phyloP scores from a whole-genome alignment of 2,888 invertebrate genomes.

The Linhomoeus sp. region DNA sequence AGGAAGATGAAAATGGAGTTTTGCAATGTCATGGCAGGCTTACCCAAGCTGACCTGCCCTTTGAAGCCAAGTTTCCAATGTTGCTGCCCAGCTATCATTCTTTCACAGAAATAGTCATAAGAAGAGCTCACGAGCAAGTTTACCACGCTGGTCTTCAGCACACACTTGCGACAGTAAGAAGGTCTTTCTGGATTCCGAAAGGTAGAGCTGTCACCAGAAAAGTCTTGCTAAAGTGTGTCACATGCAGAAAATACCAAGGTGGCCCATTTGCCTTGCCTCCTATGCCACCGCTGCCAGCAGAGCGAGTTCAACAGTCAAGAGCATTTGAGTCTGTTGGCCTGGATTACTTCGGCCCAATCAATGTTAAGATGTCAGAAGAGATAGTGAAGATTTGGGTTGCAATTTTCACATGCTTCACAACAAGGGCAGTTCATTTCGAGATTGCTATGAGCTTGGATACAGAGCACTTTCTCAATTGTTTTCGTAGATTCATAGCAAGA shows the following conservation, averaged over 20 bases:
- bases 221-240: neutral
- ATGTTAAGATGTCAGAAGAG: neutral
- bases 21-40: constrained; percentile 3
- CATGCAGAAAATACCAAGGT: neutral
- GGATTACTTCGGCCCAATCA: constrained; percentile 11
- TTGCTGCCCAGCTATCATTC: neutral
- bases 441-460: constrained; percentile 2
- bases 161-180: neutral
- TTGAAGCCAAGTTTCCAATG: neutral
- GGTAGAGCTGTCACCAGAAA: constrained; percentile 1
- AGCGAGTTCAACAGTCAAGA: constrained; percentile 3
- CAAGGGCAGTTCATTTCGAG: constrained; percentile 9
- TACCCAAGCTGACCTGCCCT: neutral
- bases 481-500: constrained; percentile 7
- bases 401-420: constrained; percentile 8
- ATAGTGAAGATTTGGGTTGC: constrained; percentile 1
- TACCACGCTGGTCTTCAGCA: neutral
- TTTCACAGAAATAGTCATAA: neutral
- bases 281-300: constrained; percentile 5
- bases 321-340: constrained; percentile 10
- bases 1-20: neutral
- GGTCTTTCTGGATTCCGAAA: constrained; percentile 5
- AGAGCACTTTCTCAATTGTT: constrained; percentile 4
- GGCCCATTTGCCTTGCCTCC: constrained; percentile 1
- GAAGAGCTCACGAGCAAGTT: neutral